Evolutionary conservation across 2,888 invertebrate species (phyloP).

Genomic region (Zonitis immaculata): DNA sequence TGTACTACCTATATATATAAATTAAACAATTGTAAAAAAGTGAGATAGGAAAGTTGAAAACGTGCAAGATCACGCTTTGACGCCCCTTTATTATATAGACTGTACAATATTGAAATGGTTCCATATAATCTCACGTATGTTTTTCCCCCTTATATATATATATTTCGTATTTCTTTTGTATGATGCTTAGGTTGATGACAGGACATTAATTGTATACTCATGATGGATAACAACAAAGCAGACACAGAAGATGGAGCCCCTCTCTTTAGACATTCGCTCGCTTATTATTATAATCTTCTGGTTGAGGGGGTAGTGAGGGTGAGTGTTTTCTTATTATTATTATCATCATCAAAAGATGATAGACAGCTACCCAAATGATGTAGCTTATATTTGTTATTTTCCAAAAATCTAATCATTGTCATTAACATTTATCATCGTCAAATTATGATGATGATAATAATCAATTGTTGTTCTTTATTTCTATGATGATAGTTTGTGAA

Average conservation of each 20-base stretch:
- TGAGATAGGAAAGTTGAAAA: background rate
- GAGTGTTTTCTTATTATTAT: conserved; percentile 20
- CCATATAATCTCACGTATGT: conserved; percentile 21
- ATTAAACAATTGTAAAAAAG: background rate
- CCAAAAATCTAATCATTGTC: conserved; percentile 20
- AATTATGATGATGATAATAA: conserved; percentile 7
- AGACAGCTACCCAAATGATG: conserved; percentile 19
- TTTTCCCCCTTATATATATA: conserved; percentile 10
- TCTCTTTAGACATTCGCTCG: conserved; percentile 7
- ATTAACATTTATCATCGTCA: conserved; percentile 6
- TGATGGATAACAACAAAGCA: conserved; percentile 22
- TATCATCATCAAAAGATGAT: conserved; percentile 7
- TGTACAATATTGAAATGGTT: conserved; percentile 17
- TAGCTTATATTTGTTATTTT: background rate
- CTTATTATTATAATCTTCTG: conserved; percentile 15
- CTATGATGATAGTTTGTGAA: background rate
- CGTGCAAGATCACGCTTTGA: conserved; percentile 12
- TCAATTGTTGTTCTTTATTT: background rate
- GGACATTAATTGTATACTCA: conserved; percentile 22
- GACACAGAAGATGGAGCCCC: conserved; percentile 14
- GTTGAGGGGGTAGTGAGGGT: conserved; percentile 17
- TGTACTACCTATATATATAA: background rate
- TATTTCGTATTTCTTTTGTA: conserved; percentile 15
- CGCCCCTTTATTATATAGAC: conserved; percentile 12
- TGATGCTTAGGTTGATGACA: conserved; percentile 19